A percentile compares a stretch with the other conserved stretches of the same genome.
phyloP scores from a whole-genome alignment of 2,888 invertebrate genomes.

The Limnephilus marmoratus region DNA sequence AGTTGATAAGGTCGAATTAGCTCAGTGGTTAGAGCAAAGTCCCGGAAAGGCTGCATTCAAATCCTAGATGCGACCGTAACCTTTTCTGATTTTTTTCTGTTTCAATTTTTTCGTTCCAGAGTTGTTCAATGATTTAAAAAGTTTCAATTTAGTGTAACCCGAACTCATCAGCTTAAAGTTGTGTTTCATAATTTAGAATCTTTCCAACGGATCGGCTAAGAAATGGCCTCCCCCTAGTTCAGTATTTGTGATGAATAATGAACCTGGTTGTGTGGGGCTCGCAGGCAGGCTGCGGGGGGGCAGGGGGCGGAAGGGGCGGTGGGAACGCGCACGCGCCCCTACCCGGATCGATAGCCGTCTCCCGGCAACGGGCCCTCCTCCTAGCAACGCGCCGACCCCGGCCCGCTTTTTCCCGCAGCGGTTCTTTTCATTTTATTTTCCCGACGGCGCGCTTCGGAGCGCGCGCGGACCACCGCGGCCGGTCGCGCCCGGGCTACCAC shows the following conservation, averaged over 20 bases:
- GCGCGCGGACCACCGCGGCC: neutral
- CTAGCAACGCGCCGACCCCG: conserved; percentile 43
- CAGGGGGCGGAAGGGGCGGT: neutral
- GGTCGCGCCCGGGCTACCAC: neutral
- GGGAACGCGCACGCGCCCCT: neutral
- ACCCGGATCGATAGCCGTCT: conserved; percentile 34
- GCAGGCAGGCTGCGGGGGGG: neutral
- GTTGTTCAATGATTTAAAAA: too few species aligned
- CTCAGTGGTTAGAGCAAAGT: too few species aligned
- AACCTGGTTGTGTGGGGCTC: neutral
- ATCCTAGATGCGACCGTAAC: too few species aligned
- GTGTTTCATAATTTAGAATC: neutral
- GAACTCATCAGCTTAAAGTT: neutral
- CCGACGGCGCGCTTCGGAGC: neutral
- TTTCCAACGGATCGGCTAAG: neutral
- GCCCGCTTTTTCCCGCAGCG: conserved; percentile 20
- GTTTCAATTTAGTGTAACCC: neutral
- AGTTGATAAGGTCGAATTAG: too few species aligned
- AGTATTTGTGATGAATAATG: neutral
- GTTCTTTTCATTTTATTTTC: conserved; percentile 18
- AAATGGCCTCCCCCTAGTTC: neutral
- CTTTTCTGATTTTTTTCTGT: too few species aligned
- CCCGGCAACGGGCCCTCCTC: conserved; percentile 46
- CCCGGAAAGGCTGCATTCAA: too few species aligned
- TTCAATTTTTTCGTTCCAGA: too few species aligned